These are phyloP conservation scores for Eufriesea mexicana DNA, from an alignment of 1,140 invertebrate genomes.

Conservation along the genomic window DNA sequence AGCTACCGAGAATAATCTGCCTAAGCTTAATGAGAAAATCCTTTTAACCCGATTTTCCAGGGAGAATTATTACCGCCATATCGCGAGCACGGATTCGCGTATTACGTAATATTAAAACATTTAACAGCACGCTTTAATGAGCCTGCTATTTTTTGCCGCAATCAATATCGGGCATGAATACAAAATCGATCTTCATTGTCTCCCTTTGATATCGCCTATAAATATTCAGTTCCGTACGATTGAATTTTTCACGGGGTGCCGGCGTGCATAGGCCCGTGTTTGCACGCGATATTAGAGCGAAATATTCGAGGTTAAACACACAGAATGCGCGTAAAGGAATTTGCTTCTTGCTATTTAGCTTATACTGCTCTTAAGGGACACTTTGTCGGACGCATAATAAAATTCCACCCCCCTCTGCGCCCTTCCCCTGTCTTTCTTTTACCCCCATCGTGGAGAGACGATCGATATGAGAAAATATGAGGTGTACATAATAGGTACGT, in stretches of 20 bases:
- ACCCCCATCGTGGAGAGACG: background rate
- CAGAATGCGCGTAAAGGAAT: background rate
- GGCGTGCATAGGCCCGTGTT: background rate
- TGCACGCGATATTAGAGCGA: background rate
- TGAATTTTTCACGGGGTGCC: conserved; percentile 1
- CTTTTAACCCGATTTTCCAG: background rate
- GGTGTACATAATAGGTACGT: background rate
- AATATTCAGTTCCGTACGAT: conserved; percentile 22
- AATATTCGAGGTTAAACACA: background rate
- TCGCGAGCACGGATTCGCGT: background rate
- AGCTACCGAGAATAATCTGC: no score
- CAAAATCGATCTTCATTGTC: conserved; percentile 28
- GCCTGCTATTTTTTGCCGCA: conserved; percentile 1
- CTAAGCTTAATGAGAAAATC: background rate
- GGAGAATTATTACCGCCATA: background rate
- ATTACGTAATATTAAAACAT: conserved; percentile 12
- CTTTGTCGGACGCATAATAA: conserved; percentile 13
- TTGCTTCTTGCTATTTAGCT: background rate
- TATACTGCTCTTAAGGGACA: background rate
- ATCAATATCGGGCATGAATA: conserved; percentile 30
- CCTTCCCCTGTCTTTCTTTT: background rate
- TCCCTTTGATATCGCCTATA: conserved; percentile 30
- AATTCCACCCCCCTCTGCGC: background rate
- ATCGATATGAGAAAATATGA: conserved; percentile 39
- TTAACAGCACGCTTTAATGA: conserved; percentile 5